Evolutionary conservation across 2,113 vertebrate species (phyloP).

Genomic region (Eulemur macaco): DNA sequence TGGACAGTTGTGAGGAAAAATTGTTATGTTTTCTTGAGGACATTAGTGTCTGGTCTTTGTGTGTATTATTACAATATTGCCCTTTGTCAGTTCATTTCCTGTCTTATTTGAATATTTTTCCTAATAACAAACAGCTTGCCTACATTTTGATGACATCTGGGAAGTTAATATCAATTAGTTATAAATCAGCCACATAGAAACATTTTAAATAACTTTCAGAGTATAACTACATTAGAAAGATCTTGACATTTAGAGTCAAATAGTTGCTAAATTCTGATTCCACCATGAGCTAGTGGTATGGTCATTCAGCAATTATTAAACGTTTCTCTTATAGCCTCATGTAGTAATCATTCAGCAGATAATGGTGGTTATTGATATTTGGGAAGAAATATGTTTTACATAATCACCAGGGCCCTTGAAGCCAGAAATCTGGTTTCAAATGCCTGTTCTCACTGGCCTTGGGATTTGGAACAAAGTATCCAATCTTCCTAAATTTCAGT

Average conservation of each 20-base stretch:
- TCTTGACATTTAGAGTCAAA: neutral
- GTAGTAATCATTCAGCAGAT: neutral
- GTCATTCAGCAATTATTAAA: neutral
- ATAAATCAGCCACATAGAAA: neutral
- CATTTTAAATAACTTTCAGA: neutral
- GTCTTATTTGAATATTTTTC: neutral
- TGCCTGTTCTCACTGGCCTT: neutral
- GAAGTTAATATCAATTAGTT: neutral
- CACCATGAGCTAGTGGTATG: neutral
- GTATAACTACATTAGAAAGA: neutral
- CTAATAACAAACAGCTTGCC: neutral
- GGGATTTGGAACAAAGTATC: neutral
- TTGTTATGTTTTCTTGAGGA: neutral
- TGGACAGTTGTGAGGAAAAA: neutral
- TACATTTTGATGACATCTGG: neutral
- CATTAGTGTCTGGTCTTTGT: neutral
- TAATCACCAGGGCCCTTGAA: neutral
- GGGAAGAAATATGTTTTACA: neutral
- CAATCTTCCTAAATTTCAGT: neutral
- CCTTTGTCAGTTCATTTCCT: neutral
- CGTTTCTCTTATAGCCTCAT: neutral
- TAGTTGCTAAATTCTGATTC: neutral
- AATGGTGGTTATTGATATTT: neutral
- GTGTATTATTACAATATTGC: neutral
- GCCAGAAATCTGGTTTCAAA: neutral